phyloP scores from a whole-genome alignment of 2,113 vertebrate species.

The Triplophysa siluroides region DNA sequence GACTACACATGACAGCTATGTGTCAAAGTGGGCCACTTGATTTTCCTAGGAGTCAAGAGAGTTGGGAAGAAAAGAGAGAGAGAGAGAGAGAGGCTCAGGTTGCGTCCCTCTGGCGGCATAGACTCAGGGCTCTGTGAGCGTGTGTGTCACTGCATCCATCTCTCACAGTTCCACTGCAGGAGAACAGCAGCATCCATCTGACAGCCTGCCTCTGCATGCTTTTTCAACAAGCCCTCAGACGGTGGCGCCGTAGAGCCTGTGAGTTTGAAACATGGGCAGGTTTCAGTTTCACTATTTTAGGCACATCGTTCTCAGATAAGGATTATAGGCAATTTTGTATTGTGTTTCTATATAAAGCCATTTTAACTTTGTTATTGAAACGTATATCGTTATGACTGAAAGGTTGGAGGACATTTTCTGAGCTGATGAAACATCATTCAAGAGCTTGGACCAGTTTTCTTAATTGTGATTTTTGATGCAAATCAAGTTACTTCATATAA shows the following conservation, averaged over 20 bases:
- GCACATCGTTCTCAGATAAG: background rate
- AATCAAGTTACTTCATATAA: no score
- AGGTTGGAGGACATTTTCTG: background rate
- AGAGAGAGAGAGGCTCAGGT: constrained; percentile 3
- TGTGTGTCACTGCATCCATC: constrained; percentile 28
- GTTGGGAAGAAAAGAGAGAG: background rate
- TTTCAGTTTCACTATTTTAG: constrained; percentile 20
- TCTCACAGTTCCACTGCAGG: constrained; percentile 18
- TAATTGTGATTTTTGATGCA: background rate
- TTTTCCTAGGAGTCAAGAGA: constrained; percentile 21
- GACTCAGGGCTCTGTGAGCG: constrained; percentile 1
- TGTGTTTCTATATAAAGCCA: background rate
- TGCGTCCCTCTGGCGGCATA: constrained; percentile 12
- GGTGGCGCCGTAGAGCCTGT: constrained; percentile 53
- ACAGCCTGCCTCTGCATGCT: background rate
- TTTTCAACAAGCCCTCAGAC: constrained; percentile 23
- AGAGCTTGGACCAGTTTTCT: background rate
- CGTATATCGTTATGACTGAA: background rate
- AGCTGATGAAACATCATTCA: background rate
- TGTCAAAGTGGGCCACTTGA: constrained; percentile 33
- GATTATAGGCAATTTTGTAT: background rate
- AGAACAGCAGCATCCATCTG: constrained; percentile 22
- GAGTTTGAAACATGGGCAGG: constrained; percentile 17
- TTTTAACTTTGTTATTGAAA: background rate
- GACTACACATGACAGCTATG: constrained; percentile 43